Percentiles rank a stretch among this genome's conserved stretches.
Evolutionary conservation across 2,797 vertebrate species (phyloP).

Genomic region (Stomatorhinus walkeri): DNA sequence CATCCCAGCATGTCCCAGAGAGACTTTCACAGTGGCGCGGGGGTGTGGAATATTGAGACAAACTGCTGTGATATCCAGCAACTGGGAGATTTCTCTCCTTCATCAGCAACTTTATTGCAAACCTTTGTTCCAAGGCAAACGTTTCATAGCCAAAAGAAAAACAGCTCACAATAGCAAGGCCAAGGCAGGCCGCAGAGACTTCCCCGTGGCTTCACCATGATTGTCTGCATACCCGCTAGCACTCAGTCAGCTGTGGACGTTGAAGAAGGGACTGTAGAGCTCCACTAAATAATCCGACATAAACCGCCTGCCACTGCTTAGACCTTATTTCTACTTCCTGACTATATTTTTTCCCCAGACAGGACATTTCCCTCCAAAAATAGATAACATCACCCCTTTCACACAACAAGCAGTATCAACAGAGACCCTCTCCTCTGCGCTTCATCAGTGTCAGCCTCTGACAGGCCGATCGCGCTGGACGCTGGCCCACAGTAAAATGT

Average conservation of each 20-base stretch:
- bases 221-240: not conserved
- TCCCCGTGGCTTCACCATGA: not conserved
- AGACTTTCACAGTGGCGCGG: conserved; percentile 6
- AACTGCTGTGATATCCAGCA: conserved; percentile 24
- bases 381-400: conserved; percentile 15
- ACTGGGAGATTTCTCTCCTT: conserved; percentile 31
- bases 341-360: not conserved
- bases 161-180: not conserved
- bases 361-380: conserved; percentile 14
- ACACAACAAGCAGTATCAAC: conserved; percentile 25
- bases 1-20: conserved; percentile 29
- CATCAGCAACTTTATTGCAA: conserved; percentile 17
- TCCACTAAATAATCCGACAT: not conserved
- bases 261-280: not conserved
- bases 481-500: not conserved
- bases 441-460: conserved; percentile 26
- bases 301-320: not conserved
- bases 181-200: not conserved
- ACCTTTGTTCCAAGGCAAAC: conserved; percentile 15
- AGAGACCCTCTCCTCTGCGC: not conserved
- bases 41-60: conserved; percentile 32
- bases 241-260: not conserved
- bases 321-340: not conserved
- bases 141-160: not conserved
- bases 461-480: conserved; percentile 15